Percentiles rank a stretch among this genome's conserved stretches.
These are phyloP conservation scores for Thymelicus sylvestris DNA, from an alignment of 2,888 invertebrate genomes.

Conservation along the genomic window DNA sequence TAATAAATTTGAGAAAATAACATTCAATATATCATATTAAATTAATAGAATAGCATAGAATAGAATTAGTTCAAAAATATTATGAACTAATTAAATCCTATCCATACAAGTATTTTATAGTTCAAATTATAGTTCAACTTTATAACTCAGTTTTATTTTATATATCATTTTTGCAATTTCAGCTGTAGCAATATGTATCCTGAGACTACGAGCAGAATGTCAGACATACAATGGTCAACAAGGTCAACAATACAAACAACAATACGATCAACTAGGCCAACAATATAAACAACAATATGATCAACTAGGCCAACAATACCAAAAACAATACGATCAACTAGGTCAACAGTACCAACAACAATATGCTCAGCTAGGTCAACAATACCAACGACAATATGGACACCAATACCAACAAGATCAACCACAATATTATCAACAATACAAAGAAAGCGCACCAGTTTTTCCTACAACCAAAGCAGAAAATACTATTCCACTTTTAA, in stretches of 20 bases:
- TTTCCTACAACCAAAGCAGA: not conserved
- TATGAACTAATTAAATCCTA: no score
- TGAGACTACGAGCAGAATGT: constrained; percentile 13
- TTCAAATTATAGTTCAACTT: no score
- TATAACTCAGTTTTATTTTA: not conserved
- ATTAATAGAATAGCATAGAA: no score
- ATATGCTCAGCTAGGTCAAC: not conserved
- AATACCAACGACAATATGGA: not conserved
- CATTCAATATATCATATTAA: no score
- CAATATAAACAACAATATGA: no score
- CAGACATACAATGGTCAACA: not conserved
- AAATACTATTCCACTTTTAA: not conserved
- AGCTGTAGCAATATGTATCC: constrained; percentile 20
- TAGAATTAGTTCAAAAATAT: no score
- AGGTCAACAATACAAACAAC: not conserved
- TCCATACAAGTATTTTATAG: no score
- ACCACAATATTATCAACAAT: no score
- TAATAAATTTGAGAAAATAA: no score
- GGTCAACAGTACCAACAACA: no score
- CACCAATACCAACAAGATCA: not conserved
- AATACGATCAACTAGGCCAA: not conserved
- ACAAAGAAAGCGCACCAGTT: not conserved
- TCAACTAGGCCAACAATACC: no score
- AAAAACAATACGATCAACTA: no score
- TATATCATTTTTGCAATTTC: constrained; percentile 2